Conservation (phyloP, 2,888 invertebrate species). For the Lasioglossum pauxillum region DNA sequence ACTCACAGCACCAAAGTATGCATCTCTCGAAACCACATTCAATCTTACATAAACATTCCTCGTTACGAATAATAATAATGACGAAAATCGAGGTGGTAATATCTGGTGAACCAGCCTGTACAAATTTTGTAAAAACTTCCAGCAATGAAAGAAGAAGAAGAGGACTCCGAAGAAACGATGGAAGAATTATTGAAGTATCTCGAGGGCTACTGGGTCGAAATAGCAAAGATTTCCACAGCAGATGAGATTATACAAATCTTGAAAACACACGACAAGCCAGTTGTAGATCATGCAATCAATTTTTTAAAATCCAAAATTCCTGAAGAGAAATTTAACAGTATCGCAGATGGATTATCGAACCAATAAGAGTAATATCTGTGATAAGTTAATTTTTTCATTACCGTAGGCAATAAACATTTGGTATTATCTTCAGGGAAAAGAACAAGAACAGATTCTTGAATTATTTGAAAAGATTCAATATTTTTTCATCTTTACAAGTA, state of each 20-base stretch:
- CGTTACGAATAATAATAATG: no score
- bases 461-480: neutral
- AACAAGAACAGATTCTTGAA: neutral
- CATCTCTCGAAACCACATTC: no score
- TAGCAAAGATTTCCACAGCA: conserved; percentile 58
- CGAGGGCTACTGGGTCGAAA: conserved; percentile 75
- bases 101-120: no score
- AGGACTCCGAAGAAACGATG: conserved; percentile 62
- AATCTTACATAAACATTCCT: no score
- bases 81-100: no score
- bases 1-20: no score
- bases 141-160: conserved; percentile 53
- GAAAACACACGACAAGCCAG: conserved; percentile 32
- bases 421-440: neutral
- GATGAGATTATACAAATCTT: conserved; percentile 66
- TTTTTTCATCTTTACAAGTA: neutral
- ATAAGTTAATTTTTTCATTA: conserved; percentile 12
- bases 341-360: conserved; percentile 14
- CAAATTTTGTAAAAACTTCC: conserved; percentile 1
- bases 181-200: conserved; percentile 72
- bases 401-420: neutral
- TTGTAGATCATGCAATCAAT: conserved; percentile 37
- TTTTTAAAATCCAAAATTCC: conserved; percentile 48
- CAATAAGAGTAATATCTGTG: conserved; percentile 18
- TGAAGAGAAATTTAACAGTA: conserved; percentile 35